Evolutionary conservation across 1,140 invertebrate species (phyloP).

Genomic region (Sarcophaga peregrina): DNA sequence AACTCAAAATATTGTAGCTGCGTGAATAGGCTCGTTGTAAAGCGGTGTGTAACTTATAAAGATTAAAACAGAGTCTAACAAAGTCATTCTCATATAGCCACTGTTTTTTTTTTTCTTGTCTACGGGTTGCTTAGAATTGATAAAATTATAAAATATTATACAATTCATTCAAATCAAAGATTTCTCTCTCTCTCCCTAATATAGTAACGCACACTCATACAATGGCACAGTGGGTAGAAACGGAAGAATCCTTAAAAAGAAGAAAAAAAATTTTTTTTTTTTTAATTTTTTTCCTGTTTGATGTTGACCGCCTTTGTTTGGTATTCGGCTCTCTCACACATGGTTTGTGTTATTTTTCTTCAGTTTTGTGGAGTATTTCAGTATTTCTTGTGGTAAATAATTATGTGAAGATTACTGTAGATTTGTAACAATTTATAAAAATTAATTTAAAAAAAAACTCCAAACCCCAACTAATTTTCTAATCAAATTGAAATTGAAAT

Average conservation of each 20-base stretch:
- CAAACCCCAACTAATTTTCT: background rate
- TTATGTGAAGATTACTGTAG: background rate
- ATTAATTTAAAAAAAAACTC: background rate
- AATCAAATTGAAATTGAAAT: background rate
- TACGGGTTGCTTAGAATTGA: background rate
- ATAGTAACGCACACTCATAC: background rate
- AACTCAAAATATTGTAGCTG: constrained; percentile 18
- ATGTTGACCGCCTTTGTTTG: background rate
- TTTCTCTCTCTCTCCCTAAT: background rate
- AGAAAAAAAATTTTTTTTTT: too few relatives aligned
- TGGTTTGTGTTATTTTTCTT: too few relatives aligned
- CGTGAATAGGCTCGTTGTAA: background rate
- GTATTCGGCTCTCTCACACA: too few relatives aligned
- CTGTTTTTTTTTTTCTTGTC: background rate
- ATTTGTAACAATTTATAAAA: constrained; percentile 13
- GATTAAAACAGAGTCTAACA: background rate
- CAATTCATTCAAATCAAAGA: background rate
- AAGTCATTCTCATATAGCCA: constrained; percentile 4
- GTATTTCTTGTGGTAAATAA: background rate
- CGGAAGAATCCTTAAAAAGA: background rate
- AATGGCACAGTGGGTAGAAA: constrained; percentile 7
- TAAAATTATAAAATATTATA: background rate
- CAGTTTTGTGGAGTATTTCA: background rate
- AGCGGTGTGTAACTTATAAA: background rate
- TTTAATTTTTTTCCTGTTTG: too few relatives aligned